These are phyloP conservation scores for Xestia c-nigrum DNA, from an alignment of 2,888 invertebrate genomes.

Conservation along the genomic window DNA sequence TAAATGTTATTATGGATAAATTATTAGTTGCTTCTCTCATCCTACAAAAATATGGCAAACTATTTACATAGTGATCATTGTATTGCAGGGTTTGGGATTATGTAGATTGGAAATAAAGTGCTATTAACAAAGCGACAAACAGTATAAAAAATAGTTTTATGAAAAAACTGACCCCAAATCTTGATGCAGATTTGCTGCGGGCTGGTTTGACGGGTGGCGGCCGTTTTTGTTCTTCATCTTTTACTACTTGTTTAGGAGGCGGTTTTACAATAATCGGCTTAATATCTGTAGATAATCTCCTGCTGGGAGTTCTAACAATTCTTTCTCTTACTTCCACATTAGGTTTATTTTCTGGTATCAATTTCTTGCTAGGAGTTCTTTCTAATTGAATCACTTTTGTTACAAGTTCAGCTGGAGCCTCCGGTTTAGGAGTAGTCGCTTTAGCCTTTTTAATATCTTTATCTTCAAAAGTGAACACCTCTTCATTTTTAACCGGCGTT, in stretches of 20 bases:
- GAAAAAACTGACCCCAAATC: slow-evolving; percentile 89
- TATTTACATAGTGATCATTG: slow-evolving; percentile 74
- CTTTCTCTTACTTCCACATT: slow-evolving; percentile 85
- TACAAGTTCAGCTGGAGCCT: slow-evolving; percentile 81
- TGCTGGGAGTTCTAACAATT: slow-evolving; percentile 86
- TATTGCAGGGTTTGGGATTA: slow-evolving; percentile 69
- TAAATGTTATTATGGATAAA: slow-evolving; percentile 84
- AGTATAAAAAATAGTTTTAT: slow-evolving; percentile 83
- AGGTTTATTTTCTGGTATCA: slow-evolving; percentile 82
- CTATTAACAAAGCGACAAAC: slow-evolving; percentile 85
- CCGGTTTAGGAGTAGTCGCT: slow-evolving; percentile 72
- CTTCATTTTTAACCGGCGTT: slow-evolving; percentile 78
- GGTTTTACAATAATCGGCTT: slow-evolving; percentile 79
- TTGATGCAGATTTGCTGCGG: slow-evolving; percentile 87
- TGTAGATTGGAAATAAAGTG: slow-evolving; percentile 82
- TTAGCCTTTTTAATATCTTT: slow-evolving; percentile 77
- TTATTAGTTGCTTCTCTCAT: slow-evolving; percentile 81
- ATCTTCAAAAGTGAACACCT: slow-evolving; percentile 80
- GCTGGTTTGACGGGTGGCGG: slow-evolving; percentile 87
- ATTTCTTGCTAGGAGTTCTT: slow-evolving; percentile 85
- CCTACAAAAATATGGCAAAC: slow-evolving; percentile 71
- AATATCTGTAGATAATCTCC: slow-evolving; percentile 77
- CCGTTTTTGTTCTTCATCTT: slow-evolving; percentile 80
- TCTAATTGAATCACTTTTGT: slow-evolving; percentile 88
- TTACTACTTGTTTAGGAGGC: slow-evolving; percentile 69